Conservation (phyloP, 1,140 invertebrate genomes). For the Acromyrmex charruanus region DNA sequence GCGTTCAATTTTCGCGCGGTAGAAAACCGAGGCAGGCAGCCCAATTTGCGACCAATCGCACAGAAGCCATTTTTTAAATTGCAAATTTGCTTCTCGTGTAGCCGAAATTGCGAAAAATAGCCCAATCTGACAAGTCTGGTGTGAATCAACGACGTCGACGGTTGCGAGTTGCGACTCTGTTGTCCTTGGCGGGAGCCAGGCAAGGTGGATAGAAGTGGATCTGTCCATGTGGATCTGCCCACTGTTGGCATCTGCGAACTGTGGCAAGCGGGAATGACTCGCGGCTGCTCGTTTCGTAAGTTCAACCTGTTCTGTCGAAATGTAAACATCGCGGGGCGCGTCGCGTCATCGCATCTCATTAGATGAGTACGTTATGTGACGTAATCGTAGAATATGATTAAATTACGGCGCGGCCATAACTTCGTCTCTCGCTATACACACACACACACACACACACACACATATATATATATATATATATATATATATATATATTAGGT, state of each 20-base stretch:
- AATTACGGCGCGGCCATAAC: neutral
- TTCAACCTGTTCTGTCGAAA: constrained; percentile 4
- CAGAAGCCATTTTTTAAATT: too few relatives aligned
- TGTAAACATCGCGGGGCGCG: constrained; percentile 10
- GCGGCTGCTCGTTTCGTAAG: constrained; percentile 8
- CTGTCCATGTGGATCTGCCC: neutral
- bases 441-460: too few relatives aligned
- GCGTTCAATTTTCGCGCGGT: too few relatives aligned
- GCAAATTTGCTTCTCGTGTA: too few relatives aligned
- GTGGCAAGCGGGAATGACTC: constrained; percentile 2
- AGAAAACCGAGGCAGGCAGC: too few relatives aligned
- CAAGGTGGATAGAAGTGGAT: constrained; percentile 27
- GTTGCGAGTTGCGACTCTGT: neutral
- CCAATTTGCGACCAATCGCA: too few relatives aligned
- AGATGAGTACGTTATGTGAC: constrained; percentile 17
- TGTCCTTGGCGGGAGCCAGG: neutral
- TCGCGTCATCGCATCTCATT: neutral
- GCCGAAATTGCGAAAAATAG: too few relatives aligned
- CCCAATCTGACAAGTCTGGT: too few relatives aligned
- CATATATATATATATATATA: too few relatives aligned
- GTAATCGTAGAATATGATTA: constrained; percentile 15
- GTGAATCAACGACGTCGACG: neutral
- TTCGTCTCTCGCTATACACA: neutral
- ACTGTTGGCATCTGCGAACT: neutral
- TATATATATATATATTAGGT: too few relatives aligned